Conservation (phyloP, 2,797 vertebrate species). For the Xenops minutus region DNA sequence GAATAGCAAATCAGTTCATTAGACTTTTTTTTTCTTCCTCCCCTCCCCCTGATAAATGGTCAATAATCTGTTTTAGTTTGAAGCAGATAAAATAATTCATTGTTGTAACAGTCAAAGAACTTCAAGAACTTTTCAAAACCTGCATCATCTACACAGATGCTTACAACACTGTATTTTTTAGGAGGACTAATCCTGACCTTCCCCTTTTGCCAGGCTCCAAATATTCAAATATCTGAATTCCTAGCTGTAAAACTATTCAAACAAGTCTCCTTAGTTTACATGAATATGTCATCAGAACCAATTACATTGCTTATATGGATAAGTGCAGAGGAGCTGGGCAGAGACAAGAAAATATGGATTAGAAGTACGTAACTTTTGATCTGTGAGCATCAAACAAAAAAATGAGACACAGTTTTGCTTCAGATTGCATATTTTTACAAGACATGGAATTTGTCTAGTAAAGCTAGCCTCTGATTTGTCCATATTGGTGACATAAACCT, state of each 20-base stretch:
- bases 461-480: neutral
- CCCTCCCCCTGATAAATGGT: neutral
- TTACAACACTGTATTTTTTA: neutral
- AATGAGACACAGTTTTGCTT: neutral
- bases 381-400: neutral
- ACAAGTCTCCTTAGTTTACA: neutral
- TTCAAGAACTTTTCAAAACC: neutral
- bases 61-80: neutral
- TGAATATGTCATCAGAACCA: neutral
- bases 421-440: neutral
- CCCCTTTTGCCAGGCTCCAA: neutral
- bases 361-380: neutral
- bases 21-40: neutral
- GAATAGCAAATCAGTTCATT: neutral
- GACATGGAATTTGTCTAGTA: neutral
- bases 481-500: neutral
- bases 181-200: neutral
- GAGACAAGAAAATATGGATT: neutral
- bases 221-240: neutral
- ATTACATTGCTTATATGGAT: neutral
- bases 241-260: neutral
- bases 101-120: neutral
- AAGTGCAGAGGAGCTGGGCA: neutral
- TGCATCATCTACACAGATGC: neutral
- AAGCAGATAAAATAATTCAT: neutral